Percentiles rank a stretch among this genome's conserved stretches.
Evolutionary conservation across 2,797 vertebrate genomes (phyloP).

Genomic region (Mormyrops boulengeri): DNA sequence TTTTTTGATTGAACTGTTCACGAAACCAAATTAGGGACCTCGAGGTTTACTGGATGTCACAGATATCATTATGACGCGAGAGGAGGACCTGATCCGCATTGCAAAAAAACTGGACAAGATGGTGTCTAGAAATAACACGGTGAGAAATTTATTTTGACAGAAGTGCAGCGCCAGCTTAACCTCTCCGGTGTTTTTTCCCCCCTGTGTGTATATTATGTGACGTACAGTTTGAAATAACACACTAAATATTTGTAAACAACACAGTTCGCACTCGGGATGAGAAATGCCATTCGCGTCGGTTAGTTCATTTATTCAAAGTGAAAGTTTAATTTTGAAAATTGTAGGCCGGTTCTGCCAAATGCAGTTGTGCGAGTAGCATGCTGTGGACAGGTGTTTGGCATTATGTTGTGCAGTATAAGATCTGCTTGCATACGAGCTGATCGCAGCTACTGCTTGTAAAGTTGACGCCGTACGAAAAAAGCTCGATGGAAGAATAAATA

Average conservation of each 20-base stretch:
- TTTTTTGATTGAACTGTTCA: background rate
- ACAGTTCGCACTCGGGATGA: background rate
- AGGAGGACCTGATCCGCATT: conserved; percentile 83
- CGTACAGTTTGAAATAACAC: background rate
- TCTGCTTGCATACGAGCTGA: background rate
- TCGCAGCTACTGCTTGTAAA: background rate
- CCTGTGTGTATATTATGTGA: background rate
- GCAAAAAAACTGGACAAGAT: conserved; percentile 92
- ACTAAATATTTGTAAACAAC: background rate
- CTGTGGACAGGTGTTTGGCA: conserved; percentile 56
- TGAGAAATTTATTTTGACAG: conserved; percentile 54
- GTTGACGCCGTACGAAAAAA: background rate
- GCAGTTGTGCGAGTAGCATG: conserved; percentile 28
- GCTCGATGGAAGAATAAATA: background rate
- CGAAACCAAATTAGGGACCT: background rate
- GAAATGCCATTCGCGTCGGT: background rate
- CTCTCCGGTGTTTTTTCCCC: background rate
- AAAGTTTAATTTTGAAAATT: background rate
- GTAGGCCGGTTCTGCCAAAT: background rate
- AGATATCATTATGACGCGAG: conserved; percentile 67
- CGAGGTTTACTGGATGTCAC: conserved; percentile 48
- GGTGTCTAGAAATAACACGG: conserved; percentile 88
- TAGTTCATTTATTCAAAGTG: background rate
- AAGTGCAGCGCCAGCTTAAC: conserved; percentile 22
- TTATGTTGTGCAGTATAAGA: conserved; percentile 23